A percentile compares a stretch with the other conserved stretches of the same genome.
phyloP scores from a whole-genome alignment of 2,113 vertebrate genomes.

The Cervus canadensis region DNA sequence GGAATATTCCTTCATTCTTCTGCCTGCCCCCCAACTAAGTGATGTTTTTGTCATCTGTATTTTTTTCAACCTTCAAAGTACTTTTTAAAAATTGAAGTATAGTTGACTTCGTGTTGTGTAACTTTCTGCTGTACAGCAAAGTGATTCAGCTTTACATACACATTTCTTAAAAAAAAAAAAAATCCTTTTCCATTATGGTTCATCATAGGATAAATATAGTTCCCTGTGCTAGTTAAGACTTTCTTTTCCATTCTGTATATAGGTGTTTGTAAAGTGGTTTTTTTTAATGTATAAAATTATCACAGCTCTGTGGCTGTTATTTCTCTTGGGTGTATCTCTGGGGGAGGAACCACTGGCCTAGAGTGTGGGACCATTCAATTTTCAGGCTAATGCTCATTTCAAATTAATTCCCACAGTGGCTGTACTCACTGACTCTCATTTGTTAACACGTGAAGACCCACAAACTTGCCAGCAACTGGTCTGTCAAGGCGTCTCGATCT shows the following conservation, averaged over 20 bases:
- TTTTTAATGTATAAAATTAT: background rate
- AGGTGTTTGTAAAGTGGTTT: background rate
- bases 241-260: background rate
- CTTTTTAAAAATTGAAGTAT: background rate
- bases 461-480: background rate
- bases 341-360: background rate
- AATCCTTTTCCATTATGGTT: background rate
- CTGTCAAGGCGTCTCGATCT: background rate
- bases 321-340: background rate
- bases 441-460: background rate
- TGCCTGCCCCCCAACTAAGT: background rate
- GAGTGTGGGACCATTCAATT: background rate
- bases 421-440: fast-evolving
- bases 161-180: background rate
- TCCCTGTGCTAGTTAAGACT: background rate
- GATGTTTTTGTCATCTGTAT: background rate
- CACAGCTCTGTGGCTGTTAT: background rate
- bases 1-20: background rate
- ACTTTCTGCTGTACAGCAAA: background rate
- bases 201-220: background rate
- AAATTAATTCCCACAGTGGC: background rate
- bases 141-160: background rate
- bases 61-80: background rate
- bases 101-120: background rate
- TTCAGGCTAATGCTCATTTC: background rate